phyloP scores from a whole-genome alignment of 2,888 invertebrate species.

The Xestobium rufovillosum region DNA sequence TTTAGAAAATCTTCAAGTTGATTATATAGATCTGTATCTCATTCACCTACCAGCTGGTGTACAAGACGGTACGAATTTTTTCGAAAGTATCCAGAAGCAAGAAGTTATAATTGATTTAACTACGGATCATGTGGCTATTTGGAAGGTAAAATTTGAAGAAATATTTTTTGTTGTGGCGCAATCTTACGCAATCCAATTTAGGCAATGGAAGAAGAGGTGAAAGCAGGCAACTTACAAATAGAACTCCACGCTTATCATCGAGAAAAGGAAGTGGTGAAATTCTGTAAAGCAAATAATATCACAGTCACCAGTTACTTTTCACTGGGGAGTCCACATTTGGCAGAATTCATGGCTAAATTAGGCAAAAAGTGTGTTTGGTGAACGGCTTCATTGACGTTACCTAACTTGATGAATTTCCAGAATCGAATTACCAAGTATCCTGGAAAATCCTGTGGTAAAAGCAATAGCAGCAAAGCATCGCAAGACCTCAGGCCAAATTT shows the following conservation, averaged over 20 bases:
- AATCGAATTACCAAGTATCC: constrained; percentile 56
- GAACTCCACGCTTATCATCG: constrained; percentile 76
- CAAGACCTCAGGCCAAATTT: constrained; percentile 67
- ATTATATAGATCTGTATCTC: too few relatives aligned
- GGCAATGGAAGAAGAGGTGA: constrained; percentile 61
- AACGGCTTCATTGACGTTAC: too few relatives aligned
- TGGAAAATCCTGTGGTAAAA: constrained; percentile 53
- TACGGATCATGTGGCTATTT: too few relatives aligned
- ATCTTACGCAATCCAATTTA: constrained; percentile 38
- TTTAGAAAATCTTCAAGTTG: too few relatives aligned
- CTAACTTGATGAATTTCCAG: too few relatives aligned
- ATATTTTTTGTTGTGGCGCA: not conserved
- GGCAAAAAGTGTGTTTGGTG: constrained; percentile 46
- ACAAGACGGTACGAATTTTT: too few relatives aligned
- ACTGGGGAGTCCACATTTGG: constrained; percentile 64
- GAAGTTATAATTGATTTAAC: too few relatives aligned
- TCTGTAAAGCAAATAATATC: constrained; percentile 57
- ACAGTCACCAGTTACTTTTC: constrained; percentile 72
- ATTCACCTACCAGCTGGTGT: too few relatives aligned
- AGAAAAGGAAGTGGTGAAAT: constrained; percentile 55
- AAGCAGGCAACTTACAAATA: constrained; percentile 59
- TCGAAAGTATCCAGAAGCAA: too few relatives aligned
- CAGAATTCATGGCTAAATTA: constrained; percentile 46
- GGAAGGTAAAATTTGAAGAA: too few relatives aligned
- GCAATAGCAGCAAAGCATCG: constrained; percentile 48